Evolutionary conservation across 2,797 vertebrate species (phyloP).

Genomic region (Peromyscus melanophrys): DNA sequence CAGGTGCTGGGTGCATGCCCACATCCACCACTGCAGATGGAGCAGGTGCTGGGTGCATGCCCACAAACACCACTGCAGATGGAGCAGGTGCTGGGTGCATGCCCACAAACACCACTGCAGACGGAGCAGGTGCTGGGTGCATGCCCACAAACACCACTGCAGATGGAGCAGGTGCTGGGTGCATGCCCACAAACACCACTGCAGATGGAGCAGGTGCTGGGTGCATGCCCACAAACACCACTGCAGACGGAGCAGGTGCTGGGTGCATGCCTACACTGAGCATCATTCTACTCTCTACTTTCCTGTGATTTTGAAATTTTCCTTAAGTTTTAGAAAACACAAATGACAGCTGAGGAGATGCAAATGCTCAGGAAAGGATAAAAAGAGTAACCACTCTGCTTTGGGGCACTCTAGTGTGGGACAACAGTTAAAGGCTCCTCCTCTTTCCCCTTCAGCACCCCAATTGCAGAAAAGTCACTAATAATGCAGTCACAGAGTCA

Average conservation of each 20-base stretch:
- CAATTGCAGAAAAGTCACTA: not conserved
- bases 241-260: not conserved
- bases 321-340: constrained; percentile 18
- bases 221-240: too few relatives aligned
- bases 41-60: too few relatives aligned
- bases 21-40: too few relatives aligned
- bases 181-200: too few relatives aligned
- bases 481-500: not conserved
- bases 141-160: too few relatives aligned
- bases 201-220: not conserved
- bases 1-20: too few relatives aligned
- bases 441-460: not conserved
- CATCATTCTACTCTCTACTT: not conserved
- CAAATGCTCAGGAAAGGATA: not conserved
- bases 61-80: too few relatives aligned
- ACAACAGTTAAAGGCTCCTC: not conserved
- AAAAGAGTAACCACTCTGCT: not conserved
- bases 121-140: too few relatives aligned
- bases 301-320: not conserved
- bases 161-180: not conserved
- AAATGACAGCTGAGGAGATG: not conserved
- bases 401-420: not conserved
- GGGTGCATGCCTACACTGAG: not conserved
- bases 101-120: too few relatives aligned
- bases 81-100: too few relatives aligned